Evolutionary conservation across 2,888 invertebrate species (phyloP).

Genomic region (Drosophila ustulata): DNA sequence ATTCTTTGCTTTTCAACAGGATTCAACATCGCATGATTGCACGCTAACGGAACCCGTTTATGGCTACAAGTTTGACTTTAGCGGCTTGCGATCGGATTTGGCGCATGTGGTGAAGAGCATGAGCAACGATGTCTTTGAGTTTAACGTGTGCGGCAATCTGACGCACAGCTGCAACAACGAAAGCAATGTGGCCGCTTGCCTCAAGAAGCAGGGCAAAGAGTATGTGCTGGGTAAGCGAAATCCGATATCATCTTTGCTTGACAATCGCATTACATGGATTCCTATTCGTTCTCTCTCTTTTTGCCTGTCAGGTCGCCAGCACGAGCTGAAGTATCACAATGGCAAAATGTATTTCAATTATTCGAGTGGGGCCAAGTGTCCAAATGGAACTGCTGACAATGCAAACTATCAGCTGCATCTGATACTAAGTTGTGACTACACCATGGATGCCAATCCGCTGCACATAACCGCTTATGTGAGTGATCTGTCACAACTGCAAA

Average conservation of each 20-base stretch:
- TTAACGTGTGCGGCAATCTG: slow-evolving; percentile 83
- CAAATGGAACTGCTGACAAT: slow-evolving; percentile 61
- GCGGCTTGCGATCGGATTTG: slow-evolving; percentile 79
- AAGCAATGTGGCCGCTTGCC: slow-evolving; percentile 81
- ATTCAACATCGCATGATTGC: slow-evolving; percentile 59
- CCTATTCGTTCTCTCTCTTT: not conserved
- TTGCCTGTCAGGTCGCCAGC: slow-evolving; percentile 75
- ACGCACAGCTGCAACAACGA: slow-evolving; percentile 78
- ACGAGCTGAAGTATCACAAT: slow-evolving; percentile 77
- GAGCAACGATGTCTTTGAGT: slow-evolving; percentile 78
- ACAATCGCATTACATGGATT: not conserved
- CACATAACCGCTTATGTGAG: slow-evolving; percentile 80
- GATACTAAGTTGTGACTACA: slow-evolving; percentile 83
- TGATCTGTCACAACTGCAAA: slow-evolving; percentile 5
- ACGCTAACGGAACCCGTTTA: slow-evolving; percentile 82
- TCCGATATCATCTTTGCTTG: slow-evolving; percentile 1
- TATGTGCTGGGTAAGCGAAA: slow-evolving; percentile 79
- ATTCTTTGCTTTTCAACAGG: not conserved
- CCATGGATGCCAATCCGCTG: slow-evolving; percentile 73
- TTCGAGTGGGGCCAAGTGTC: slow-evolving; percentile 81
- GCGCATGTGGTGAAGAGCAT: slow-evolving; percentile 70
- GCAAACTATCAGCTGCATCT: slow-evolving; percentile 76
- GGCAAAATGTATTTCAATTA: slow-evolving; percentile 83
- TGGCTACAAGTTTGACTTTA: slow-evolving; percentile 82
- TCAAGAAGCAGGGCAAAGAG: slow-evolving; percentile 77